Evolutionary conservation across 2,797 vertebrate species (phyloP), one percentile per base, ranked within the genome.

Genomic region (Echeneis naucrates): DNA sequence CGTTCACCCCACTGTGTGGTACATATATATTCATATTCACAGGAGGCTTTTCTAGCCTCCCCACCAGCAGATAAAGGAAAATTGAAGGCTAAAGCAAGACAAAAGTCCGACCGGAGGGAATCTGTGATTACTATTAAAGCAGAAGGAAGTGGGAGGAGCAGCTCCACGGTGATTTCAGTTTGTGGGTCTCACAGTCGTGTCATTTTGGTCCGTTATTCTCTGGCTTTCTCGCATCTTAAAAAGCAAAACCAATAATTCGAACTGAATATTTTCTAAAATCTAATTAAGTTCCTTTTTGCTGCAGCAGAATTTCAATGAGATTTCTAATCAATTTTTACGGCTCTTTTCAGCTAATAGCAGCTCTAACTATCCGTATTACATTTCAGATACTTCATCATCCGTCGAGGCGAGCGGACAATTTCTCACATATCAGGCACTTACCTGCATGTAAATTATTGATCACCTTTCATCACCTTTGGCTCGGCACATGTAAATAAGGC

Each of bases 371-470:
- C 50, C 78, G 77, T 2, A 59, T 45, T 23, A 68, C 61, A n/a
- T 80, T 83, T 77, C 76, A 75, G 62, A 86, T 76, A 48, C 64
- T 47, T 72, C 66, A 80, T 85, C 82, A 84, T 80, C 83, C 81
- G 78, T 33, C 17, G 32, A 78, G 68, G 60, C 33, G 12, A 50
- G 63, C 59, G 61, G 77, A 69, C 60, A 71, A 81, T 88, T 88
- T 75, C 82, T 82, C 81, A 85, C 72, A 82, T 70, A 78, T 69
- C 63, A 80, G 65, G 53, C 84, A 68, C 80, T 87, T 84, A 83
- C 65, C 72, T 79, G 67, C 78, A 85, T 88, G 78, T 89, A 77
- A 90, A 91, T 87, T 84, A 84, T 89, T 88, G 85, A 87, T 87
- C 79, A 80, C 63, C 69, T 77, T 72, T 84, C 77, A 75, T 67